Evolutionary conservation across 2,113 vertebrate species (phyloP).

Genomic region (Ammodytes dubius): DNA sequence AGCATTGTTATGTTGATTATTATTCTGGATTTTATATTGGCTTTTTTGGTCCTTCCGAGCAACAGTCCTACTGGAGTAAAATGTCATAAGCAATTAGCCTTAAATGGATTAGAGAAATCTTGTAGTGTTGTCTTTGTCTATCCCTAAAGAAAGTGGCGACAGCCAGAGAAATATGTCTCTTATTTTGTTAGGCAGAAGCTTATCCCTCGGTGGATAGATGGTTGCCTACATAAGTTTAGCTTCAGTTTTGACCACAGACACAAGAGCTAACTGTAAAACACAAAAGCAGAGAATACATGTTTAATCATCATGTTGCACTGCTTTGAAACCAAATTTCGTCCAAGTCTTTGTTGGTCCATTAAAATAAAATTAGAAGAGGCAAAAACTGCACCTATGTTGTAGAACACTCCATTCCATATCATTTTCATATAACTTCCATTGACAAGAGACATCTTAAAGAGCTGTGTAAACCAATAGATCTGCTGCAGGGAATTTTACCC

Average conservation of each 20-base stretch:
- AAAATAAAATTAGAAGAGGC: no score
- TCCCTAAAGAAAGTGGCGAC: constrained; percentile 22
- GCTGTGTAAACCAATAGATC: neutral
- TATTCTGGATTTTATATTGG: neutral
- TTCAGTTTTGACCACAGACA: neutral
- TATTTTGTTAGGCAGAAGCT: constrained; percentile 19
- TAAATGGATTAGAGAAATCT: constrained; percentile 19
- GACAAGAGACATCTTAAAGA: neutral
- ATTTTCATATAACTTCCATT: neutral
- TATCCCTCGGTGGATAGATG: constrained; percentile 19
- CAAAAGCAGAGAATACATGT: neutral
- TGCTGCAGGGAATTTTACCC: neutral
- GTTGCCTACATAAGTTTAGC: constrained; percentile 7
- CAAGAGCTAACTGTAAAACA: neutral
- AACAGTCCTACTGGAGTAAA: neutral
- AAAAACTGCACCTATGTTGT: no score
- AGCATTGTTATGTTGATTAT: neutral
- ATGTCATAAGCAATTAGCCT: neutral
- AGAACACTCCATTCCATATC: no score
- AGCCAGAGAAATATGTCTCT: constrained; percentile 33
- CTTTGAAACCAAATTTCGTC: no score
- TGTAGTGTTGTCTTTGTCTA: neutral
- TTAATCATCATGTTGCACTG: no score
- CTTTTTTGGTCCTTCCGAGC: neutral
- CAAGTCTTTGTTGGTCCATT: no score